A percentile compares a stretch with the other conserved stretches of the same genome.
Evolutionary conservation across 2,888 invertebrate genomes (phyloP).

Genomic region (Mactromeris polynyma): DNA sequence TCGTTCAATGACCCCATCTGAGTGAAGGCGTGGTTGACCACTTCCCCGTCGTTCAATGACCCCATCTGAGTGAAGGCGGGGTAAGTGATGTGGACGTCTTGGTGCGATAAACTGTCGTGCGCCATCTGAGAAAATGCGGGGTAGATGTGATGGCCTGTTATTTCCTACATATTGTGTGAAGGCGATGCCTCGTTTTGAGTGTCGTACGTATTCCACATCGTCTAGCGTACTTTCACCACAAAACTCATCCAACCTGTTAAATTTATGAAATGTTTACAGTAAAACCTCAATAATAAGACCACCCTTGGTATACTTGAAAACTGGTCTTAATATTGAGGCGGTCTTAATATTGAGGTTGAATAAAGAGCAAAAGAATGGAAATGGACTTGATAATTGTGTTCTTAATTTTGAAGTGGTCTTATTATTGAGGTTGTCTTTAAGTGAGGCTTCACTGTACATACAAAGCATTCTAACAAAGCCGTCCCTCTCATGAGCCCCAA

Average conservation of each 20-base stretch:
- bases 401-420: too few species aligned
- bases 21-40: neutral
- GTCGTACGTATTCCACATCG: neutral
- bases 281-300: too few species aligned
- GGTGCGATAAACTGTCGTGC: neutral
- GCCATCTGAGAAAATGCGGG: neutral
- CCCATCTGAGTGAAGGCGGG: constrained; percentile 1
- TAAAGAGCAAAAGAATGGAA: too few species aligned
- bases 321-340: too few species aligned
- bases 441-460: too few species aligned
- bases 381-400: too few species aligned
- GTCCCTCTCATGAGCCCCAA: too few species aligned
- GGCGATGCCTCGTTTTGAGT: constrained; percentile 8
- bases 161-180: neutral
- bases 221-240: neutral
- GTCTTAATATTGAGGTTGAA: too few species aligned
- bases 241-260: neutral
- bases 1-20: neutral
- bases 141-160: neutral
- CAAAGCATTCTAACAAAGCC: too few species aligned
- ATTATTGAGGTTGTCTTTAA: too few species aligned
- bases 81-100: neutral
- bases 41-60: neutral
- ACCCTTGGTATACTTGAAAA: too few species aligned
- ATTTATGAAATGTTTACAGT: neutral